These are phyloP conservation scores for Sebastes diaconus DNA, from an alignment of 2,797 vertebrate genomes.

Conservation along the genomic window DNA sequence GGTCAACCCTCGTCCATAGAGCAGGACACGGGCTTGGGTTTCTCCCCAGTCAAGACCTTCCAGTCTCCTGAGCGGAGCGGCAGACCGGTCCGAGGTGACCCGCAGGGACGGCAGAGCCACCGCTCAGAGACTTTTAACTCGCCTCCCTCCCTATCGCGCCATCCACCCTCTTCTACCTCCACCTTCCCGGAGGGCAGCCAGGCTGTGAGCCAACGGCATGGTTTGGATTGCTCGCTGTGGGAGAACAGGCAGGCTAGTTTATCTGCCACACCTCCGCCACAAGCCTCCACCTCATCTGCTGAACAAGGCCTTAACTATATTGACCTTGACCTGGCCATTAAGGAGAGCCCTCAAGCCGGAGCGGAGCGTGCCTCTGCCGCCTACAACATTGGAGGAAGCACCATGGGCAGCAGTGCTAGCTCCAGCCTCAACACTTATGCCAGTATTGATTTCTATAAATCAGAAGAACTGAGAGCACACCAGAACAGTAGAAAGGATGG, in stretches of 20 bases:
- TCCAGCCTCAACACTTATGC: conserved; percentile 82
- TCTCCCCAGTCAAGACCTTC: conserved; percentile 75
- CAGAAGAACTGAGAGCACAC: conserved; percentile 80
- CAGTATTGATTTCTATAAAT: conserved; percentile 88
- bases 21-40: conserved; percentile 69
- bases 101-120: conserved; percentile 73
- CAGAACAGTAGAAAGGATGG: conserved; percentile 80
- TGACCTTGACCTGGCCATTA: conserved; percentile 84
- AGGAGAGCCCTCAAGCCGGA: conserved; percentile 72
- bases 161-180: conserved; percentile 75
- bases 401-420: conserved; percentile 63
- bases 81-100: conserved; percentile 69
- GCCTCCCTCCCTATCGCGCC: conserved; percentile 59
- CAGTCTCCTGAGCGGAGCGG: conserved; percentile 75
- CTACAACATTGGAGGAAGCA: conserved; percentile 70
- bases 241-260: conserved; percentile 70
- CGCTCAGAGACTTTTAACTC: conserved; percentile 77
- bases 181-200: conserved; percentile 76
- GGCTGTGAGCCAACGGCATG: conserved; percentile 68
- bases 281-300: conserved; percentile 72
- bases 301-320: conserved; percentile 88
- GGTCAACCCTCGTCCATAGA: conserved; percentile 65
- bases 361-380: conserved; percentile 71
- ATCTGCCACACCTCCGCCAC: conserved; percentile 66
- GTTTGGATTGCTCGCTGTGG: conserved; percentile 79